Evolutionary conservation across 2,113 vertebrate genomes (phyloP).

Genomic region (Siphamia tubifer): DNA sequence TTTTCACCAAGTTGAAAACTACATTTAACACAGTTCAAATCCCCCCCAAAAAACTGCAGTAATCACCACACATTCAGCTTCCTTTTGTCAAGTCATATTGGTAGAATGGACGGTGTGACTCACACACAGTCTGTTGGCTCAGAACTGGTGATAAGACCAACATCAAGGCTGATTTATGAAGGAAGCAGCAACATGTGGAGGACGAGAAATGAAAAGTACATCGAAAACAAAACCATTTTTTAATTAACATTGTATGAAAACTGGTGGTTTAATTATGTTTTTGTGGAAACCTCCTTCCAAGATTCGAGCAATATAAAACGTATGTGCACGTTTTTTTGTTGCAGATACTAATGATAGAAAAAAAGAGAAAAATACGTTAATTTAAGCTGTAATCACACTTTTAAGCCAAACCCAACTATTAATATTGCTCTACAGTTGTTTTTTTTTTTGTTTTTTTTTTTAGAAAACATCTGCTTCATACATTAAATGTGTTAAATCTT

Average conservation of each 20-base stretch:
- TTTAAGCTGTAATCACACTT: too few species aligned
- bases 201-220: neutral
- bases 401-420: too few species aligned
- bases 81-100: neutral
- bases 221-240: neutral
- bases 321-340: too few species aligned
- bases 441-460: too few species aligned
- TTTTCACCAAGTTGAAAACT: conserved; percentile 14
- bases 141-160: conserved; percentile 12
- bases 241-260: conserved; percentile 1
- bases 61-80: neutral
- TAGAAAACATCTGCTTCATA: too few species aligned
- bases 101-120: neutral
- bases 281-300: too few species aligned
- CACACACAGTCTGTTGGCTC: neutral
- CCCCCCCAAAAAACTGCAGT: neutral
- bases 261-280: neutral
- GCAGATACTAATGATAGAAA: too few species aligned
- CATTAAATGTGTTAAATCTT: too few species aligned
- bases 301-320: too few species aligned
- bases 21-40: conserved; percentile 13
- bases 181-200: conserved; percentile 8
- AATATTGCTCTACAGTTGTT: too few species aligned
- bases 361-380: too few species aligned
- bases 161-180: neutral